Conservation (phyloP, 2,113 vertebrate genomes). For the Dascyllus trimaculatus region DNA sequence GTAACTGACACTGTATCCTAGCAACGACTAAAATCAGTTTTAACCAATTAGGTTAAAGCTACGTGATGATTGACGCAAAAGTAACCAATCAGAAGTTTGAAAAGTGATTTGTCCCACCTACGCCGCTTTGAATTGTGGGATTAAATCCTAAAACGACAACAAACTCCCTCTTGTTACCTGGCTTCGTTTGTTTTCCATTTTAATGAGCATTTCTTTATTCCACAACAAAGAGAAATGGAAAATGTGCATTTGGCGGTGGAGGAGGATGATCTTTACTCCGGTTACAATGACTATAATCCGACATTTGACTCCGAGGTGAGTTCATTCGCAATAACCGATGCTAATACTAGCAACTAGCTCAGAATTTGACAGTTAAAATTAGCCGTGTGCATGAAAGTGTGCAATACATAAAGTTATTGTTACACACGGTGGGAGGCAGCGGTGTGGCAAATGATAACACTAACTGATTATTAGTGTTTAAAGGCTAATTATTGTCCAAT, state of each 20-base stretch:
- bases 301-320: conserved; percentile 94
- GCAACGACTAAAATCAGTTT: conserved; percentile 61
- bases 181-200: neutral
- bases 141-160: conserved; percentile 48
- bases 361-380: neutral
- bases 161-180: conserved; percentile 8
- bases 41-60: conserved; percentile 50
- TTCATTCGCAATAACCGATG: neutral
- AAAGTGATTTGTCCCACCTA: neutral
- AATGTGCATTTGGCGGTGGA: conserved; percentile 89
- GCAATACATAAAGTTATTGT: no score
- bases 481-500: neutral
- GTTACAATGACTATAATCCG: conserved; percentile 97
- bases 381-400: no score
- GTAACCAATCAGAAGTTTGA: conserved; percentile 53
- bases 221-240: conserved; percentile 85
- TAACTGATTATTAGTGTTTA: no score
- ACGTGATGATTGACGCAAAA: conserved; percentile 7
- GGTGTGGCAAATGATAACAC: no score
- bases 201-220: neutral
- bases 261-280: conserved; percentile 96
- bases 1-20: conserved; percentile 70
- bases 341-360: neutral
- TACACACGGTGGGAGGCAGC: no score
- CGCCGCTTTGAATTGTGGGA: conserved; percentile 67